A percentile compares a stretch with the other conserved stretches of the same genome.
Conservation (phyloP, 1,140 invertebrate species). For the Musca domestica region DNA sequence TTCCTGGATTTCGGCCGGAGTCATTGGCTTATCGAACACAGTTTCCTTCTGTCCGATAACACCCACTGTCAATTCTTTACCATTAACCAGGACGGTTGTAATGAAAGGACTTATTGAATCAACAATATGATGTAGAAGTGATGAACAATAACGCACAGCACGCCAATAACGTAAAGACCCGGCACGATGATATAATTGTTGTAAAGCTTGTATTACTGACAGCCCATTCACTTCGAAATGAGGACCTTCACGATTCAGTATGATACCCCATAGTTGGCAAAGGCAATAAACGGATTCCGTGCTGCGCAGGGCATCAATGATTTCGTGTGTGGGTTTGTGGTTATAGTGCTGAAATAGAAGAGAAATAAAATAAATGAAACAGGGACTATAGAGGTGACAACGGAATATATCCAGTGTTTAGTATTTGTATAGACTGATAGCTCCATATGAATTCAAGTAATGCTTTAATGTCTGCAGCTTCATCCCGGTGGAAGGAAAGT, state of each 20-base stretch:
- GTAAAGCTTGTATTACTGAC: constrained; percentile 72
- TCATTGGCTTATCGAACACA: constrained; percentile 95
- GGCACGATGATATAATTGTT: constrained; percentile 79
- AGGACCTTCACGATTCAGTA: constrained; percentile 79
- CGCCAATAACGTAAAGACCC: constrained; percentile 89
- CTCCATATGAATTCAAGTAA: too few species aligned
- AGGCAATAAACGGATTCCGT: constrained; percentile 74
- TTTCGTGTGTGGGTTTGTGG: constrained; percentile 67
- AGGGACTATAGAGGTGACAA: too few species aligned
- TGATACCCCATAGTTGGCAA: constrained; percentile 80
- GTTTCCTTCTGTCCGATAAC: constrained; percentile 92
- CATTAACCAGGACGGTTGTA: constrained; percentile 93
- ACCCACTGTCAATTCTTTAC: constrained; percentile 95
- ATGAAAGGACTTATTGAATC: constrained; percentile 98
- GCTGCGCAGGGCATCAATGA: constrained; percentile 69
- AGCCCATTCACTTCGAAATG: constrained; percentile 67
- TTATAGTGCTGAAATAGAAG: constrained; percentile 36
- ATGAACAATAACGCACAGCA: constrained; percentile 91
- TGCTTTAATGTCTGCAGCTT: too few species aligned
- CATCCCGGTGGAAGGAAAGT: too few species aligned
- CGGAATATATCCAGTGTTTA: too few species aligned
- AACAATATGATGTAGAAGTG: constrained; percentile 88
- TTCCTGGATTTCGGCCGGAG: constrained; percentile 86
- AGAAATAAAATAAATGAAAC: neutral
- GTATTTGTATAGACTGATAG: too few species aligned